These are phyloP conservation scores for Sarcophaga caerulescens DNA, from an alignment of 2,888 invertebrate species.

Conservation along the genomic window DNA sequence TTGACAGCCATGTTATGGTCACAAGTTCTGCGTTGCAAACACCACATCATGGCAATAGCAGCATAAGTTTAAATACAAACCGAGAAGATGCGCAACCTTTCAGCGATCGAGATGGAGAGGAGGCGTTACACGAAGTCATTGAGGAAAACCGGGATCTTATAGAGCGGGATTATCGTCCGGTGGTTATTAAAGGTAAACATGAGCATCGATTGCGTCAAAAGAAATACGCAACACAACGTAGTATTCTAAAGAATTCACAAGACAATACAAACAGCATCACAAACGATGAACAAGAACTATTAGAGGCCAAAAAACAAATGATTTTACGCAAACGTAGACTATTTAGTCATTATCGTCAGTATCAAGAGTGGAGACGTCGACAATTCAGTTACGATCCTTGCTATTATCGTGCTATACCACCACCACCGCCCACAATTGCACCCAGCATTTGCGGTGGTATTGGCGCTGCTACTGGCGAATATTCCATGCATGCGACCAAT, in stretches of 20 bases:
- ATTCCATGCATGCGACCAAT: constrained; percentile 54
- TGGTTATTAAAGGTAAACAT: constrained; percentile 15
- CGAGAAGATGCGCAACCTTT: neutral
- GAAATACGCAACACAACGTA: constrained; percentile 76
- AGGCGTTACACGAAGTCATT: constrained; percentile 58
- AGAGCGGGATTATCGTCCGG: constrained; percentile 21
- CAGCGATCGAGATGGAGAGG: constrained; percentile 50
- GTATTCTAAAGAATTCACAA: constrained; percentile 77
- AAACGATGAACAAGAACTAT: constrained; percentile 77
- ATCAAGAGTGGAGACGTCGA: constrained; percentile 80
- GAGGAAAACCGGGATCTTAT: constrained; percentile 57
- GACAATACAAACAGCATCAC: constrained; percentile 69
- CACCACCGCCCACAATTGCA: constrained; percentile 72
- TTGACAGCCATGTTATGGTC: constrained; percentile 73
- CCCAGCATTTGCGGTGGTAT: constrained; percentile 68
- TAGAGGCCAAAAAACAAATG: constrained; percentile 79
- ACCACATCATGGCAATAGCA: constrained; percentile 58
- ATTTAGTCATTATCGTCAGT: constrained; percentile 80
- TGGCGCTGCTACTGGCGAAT: constrained; percentile 54
- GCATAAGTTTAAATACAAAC: constrained; percentile 38
- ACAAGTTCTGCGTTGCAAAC: constrained; percentile 67
- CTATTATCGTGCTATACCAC: constrained; percentile 77
- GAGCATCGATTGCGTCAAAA: constrained; percentile 71
- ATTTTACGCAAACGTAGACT: constrained; percentile 78
- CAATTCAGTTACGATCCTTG: constrained; percentile 81